Percentiles rank a stretch among this genome's conserved stretches.
phyloP scores from a whole-genome alignment of 2,888 invertebrate genomes.

The Corythucha ciliata region DNA sequence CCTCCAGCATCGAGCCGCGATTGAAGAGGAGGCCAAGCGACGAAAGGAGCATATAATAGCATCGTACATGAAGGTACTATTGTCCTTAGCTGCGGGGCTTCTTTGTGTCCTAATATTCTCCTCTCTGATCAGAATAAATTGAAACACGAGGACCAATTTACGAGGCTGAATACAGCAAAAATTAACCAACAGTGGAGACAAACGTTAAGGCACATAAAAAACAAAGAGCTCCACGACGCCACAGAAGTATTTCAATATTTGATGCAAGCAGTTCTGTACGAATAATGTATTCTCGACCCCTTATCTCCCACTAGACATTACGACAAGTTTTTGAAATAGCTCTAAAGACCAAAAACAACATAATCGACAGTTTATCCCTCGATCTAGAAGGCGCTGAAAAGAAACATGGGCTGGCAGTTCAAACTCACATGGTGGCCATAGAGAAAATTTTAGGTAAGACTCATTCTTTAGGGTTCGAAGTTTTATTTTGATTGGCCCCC shows the following conservation, averaged over 20 bases:
- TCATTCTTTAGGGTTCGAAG: neutral
- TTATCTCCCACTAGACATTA: slow-evolving; percentile 44
- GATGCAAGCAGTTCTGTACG: neutral
- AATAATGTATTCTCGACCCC: neutral
- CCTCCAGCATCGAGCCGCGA: slow-evolving; percentile 68
- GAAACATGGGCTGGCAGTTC: slow-evolving; percentile 62
- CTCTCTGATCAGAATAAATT: slow-evolving; percentile 81
- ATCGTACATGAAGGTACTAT: slow-evolving; percentile 75
- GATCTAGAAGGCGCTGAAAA: slow-evolving; percentile 62
- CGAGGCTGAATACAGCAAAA: slow-evolving; percentile 69
- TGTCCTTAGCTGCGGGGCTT: too few species aligned
- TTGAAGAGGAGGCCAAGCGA: slow-evolving; percentile 69
- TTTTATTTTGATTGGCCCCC: neutral
- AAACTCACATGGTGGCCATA: slow-evolving; percentile 61
- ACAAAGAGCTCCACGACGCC: slow-evolving; percentile 60
- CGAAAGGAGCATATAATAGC: slow-evolving; percentile 71
- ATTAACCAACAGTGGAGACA: slow-evolving; percentile 78
- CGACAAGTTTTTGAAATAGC: slow-evolving; percentile 52
- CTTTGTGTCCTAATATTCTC: neutral
- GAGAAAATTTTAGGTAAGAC: slow-evolving; percentile 56
- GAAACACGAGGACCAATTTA: slow-evolving; percentile 68
- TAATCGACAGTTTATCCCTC: slow-evolving; percentile 52
- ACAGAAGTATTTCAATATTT: slow-evolving; percentile 47
- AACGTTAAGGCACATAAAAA: slow-evolving; percentile 63
- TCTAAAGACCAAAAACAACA: slow-evolving; percentile 57